phyloP scores from a whole-genome alignment of 2,888 invertebrate species.

The Dynastes tityus region DNA sequence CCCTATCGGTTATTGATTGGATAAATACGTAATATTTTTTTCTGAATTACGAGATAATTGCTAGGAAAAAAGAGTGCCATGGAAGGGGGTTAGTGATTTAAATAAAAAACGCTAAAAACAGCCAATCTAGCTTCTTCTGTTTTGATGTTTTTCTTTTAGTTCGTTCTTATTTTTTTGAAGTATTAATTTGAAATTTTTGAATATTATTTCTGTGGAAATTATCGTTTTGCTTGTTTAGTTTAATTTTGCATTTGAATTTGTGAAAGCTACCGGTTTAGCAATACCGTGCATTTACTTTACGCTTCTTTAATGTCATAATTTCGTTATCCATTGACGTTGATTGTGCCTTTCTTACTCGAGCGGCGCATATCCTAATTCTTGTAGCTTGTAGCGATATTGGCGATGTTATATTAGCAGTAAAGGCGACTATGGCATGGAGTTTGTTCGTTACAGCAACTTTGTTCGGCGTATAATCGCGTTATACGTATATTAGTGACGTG shows the following conservation, averaged over 20 bases:
- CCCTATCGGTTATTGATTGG: too few relatives aligned
- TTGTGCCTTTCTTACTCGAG: constrained; percentile 4
- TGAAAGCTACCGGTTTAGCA: constrained; percentile 11
- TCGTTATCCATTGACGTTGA: neutral
- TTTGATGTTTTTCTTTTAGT: neutral
- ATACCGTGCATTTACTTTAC: neutral
- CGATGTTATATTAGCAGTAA: neutral
- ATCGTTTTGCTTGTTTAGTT: neutral
- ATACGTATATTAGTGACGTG: constrained; percentile 32
- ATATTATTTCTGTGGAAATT: neutral
- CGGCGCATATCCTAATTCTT: neutral
- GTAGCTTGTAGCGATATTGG: neutral
- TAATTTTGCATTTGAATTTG: neutral
- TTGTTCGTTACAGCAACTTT: neutral
- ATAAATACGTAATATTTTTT: neutral
- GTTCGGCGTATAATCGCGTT: constrained; percentile 10
- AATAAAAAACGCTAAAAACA: neutral
- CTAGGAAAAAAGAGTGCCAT: constrained; percentile 19
- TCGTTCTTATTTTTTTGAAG: neutral
- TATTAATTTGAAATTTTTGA: neutral
- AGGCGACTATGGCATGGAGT: too few relatives aligned
- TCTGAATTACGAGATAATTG: neutral
- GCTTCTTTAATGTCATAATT: constrained; percentile 13
- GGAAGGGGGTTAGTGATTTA: constrained; percentile 46
- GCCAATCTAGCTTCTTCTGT: neutral